Evolutionary conservation across 2,113 vertebrate genomes (phyloP).

Genomic region (Lycaon pictus): DNA sequence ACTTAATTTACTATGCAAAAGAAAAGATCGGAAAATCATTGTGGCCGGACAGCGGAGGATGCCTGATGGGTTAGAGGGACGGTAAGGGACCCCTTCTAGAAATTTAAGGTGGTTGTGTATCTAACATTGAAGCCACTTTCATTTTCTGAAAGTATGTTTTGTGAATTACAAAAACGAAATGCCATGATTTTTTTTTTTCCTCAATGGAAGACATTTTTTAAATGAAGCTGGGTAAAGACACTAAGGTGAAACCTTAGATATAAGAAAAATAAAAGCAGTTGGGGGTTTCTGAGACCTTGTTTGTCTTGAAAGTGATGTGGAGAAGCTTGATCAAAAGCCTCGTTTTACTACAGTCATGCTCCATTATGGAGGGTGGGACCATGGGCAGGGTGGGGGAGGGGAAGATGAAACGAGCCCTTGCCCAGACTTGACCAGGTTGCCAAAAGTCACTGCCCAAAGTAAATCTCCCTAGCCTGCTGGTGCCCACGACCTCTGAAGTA

Average conservation of each 20-base stretch:
- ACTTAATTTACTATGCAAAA: slow-evolving; percentile 15
- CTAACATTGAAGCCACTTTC: background rate
- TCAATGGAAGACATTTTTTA: slow-evolving; percentile 77
- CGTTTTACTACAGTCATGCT: slow-evolving; percentile 89
- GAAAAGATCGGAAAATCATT: background rate
- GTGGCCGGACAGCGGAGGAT: background rate
- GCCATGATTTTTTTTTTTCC: background rate
- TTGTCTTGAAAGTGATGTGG: slow-evolving; percentile 88
- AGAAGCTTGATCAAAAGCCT: slow-evolving; percentile 87
- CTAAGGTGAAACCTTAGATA: slow-evolving; percentile 87
- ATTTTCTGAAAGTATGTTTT: slow-evolving; percentile 60
- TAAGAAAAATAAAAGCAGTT: slow-evolving; percentile 89
- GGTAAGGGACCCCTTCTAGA: background rate
- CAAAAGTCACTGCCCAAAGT: slow-evolving; percentile 67
- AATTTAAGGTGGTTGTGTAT: background rate
- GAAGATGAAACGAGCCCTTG: background rate
- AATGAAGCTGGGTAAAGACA: slow-evolving; percentile 84
- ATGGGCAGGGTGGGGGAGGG: slow-evolving; percentile 67
- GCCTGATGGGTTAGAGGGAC: background rate
- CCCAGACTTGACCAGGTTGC: slow-evolving; percentile 80
- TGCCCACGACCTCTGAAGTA: slow-evolving; percentile 76
- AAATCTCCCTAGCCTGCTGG: slow-evolving; percentile 78
- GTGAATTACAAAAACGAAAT: slow-evolving; percentile 77
- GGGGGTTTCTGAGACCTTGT: slow-evolving; percentile 85
- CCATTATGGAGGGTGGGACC: slow-evolving; percentile 85